Base-by-base conservation (phyloP, 2,113 vertebrate species). In the Cebidichthys violaceus region DNA sequence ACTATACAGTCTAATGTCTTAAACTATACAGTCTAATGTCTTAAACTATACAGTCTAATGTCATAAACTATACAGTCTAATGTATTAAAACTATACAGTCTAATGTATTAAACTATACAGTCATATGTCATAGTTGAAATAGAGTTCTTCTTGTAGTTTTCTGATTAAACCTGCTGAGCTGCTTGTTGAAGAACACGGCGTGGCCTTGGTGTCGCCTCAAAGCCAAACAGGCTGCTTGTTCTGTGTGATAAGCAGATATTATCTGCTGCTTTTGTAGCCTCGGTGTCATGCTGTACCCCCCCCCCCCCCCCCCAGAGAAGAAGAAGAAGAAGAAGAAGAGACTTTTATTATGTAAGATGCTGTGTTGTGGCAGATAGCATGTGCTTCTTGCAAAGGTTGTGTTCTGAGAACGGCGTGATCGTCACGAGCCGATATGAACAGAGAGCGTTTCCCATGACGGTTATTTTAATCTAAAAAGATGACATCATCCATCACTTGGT, bases 191-290 rank as follows among this genome's bases (percentile, higher is more conserved):
- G 47, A 67, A 70, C 64, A 70, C 35, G 7, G 22, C 39, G 37
- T 11, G 69, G 52, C 77, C 83, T 79, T 76, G 37, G 35, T 67
- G 35, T 67, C 31, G 27, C 45, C 50, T 27, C 61, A 61, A 70
- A 85, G 77, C 77, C 67, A 83, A 68, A 86, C 70, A 84, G 31
- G 18, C 59, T 45, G 67, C 29, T 70, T 70, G 2, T n/a, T n/a
- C 11, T 41, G 50, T 33, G n/a, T 14, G 74, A 66, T 66, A 78
- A 65, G 27, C 17, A 41, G 24, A 39, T 76, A 60, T 79, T 76
- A 60, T 79, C 55, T 64, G 43, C 35, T 62, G 31, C 50, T 6
- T 69, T 72, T 71, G 41, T 15, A 67, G 33, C 54, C 37, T 75
- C 60, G 13, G 33, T 65, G 29, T 70, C 37, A 43, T 15, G 27